Evolutionary conservation across 2,113 vertebrate genomes (phyloP), one percentile per base, ranked within the genome.

Genomic region (Arothron firmamentum): DNA sequence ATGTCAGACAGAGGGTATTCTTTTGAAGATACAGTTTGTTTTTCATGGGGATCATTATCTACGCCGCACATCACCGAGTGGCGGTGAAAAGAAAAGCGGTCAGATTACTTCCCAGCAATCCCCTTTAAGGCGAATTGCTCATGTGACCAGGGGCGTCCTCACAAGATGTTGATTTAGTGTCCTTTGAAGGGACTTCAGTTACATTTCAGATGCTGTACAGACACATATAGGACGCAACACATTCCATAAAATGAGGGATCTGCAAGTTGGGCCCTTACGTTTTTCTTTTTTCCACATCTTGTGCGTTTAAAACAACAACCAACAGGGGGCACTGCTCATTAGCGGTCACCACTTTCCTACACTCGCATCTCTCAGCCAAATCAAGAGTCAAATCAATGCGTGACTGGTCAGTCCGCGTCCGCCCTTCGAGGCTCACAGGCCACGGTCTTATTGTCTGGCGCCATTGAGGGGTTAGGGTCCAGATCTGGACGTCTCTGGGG

Each of bases 31-130:
- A 78, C 76, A 87, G 72, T 79, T 59, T 59, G 78, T 82, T 81
- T 83, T 89, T 77, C 85, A 88, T 75, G 83, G 88, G 86, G 83
- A 88, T 87, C 85, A 85, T 83, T 85, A 87, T 89, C 83, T 82
- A 75, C 83, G 83, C 76, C 80, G 75, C 79, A 71, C 83, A 83
- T 87, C 86, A 85, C 65, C 75, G 70, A 74, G 78, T 80, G 64
- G 76, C 78, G 72, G 64, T 84, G 82, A 77, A 83, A 82, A 78
- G 79, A 83, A 84, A 83, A 84, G 77, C 79, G 75, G 85, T 86
- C 80, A 84, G 83, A 87, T 86, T 77, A 81, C 79, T 83, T 86
- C 80, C 70, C 79, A 70, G 78, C 72, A 80, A 75, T 83, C 75
- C 81, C 78, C 83, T 82, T 76, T 71, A 62, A 86, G 79, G 52